Conservation (phyloP, 2,113 vertebrate genomes). For the Copsychus sechellarum region DNA sequence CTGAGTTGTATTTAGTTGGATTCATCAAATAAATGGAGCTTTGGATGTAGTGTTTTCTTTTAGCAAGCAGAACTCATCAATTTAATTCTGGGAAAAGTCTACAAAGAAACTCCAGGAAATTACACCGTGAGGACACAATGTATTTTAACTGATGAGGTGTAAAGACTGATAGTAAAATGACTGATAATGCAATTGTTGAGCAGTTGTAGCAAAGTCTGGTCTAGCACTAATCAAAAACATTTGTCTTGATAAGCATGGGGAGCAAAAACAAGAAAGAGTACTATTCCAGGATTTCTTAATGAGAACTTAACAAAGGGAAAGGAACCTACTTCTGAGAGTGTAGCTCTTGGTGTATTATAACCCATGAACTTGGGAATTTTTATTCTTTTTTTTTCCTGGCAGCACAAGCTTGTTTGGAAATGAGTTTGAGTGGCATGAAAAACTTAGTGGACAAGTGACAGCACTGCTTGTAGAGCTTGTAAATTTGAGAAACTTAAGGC, state of each 20-base stretch:
- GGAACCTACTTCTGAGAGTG: background rate
- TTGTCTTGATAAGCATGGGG: background rate
- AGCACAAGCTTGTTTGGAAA: background rate
- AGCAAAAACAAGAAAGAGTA: background rate
- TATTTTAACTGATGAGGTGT: background rate
- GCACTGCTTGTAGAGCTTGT: background rate
- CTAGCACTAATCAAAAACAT: slow-evolving; percentile 18
- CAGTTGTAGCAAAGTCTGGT: background rate
- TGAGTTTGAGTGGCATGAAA: background rate
- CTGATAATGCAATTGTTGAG: background rate
- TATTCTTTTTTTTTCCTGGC: background rate
- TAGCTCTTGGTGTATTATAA: background rate
- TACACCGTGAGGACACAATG: background rate
- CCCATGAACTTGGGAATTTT: background rate
- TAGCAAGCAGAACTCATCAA: slow-evolving; percentile 1
- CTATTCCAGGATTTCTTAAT: background rate
- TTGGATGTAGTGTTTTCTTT: background rate
- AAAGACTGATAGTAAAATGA: slow-evolving; percentile 35
- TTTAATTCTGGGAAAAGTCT: background rate
- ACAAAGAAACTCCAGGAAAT: slow-evolving; percentile 13
- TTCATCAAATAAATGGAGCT: slow-evolving; percentile 17
- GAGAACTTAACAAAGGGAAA: background rate
- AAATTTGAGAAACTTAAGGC: background rate
- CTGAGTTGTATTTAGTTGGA: background rate
- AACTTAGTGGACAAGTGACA: background rate